Evolutionary conservation across 2,797 vertebrate genomes (phyloP).

Genomic region (Lepus townsendii): DNA sequence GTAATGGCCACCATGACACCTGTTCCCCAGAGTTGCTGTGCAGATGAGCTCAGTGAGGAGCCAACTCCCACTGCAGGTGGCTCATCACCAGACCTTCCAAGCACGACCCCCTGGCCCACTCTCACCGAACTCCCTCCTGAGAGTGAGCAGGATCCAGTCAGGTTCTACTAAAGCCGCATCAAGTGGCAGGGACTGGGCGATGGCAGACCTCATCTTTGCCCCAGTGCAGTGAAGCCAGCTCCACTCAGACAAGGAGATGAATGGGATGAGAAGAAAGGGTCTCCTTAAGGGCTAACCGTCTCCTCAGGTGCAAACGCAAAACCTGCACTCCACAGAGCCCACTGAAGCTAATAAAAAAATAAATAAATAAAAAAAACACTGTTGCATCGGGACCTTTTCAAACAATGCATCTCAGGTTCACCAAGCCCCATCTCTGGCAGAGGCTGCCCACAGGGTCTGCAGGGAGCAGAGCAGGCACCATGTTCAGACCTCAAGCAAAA

Average conservation of each 20-base stretch:
- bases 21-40: not conserved
- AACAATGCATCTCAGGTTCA: not conserved
- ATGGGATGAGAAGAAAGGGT: not conserved
- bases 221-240: not conserved
- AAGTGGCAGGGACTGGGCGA: not conserved
- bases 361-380: no score
- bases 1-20: not conserved
- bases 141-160: not conserved
- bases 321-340: not conserved
- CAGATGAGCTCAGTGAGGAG: not conserved
- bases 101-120: not conserved
- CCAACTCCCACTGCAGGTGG: rapidly evolving
- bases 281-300: not conserved
- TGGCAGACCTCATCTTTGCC: not conserved
- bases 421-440: not conserved
- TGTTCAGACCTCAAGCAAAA: not conserved
- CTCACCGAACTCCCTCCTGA: not conserved
- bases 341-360: not conserved
- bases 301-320: not conserved
- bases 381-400: no score
- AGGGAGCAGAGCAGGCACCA: not conserved
- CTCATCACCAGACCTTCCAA: not conserved
- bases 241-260: not conserved
- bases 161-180: not conserved
- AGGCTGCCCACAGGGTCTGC: no score